phyloP scores from a whole-genome alignment of 2,113 vertebrate species.

The Galbula dea region DNA sequence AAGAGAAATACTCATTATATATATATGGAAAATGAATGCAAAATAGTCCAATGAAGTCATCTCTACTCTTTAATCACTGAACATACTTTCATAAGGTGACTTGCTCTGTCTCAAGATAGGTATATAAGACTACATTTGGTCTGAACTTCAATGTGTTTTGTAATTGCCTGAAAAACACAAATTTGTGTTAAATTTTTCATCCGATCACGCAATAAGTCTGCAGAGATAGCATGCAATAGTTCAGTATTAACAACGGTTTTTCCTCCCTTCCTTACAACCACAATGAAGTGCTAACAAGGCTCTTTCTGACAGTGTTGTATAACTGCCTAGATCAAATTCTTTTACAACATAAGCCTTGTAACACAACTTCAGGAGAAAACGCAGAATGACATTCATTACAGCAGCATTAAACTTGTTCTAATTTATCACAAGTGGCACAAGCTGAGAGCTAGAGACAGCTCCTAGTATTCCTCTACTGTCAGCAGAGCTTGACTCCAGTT shows the following conservation, averaged over 20 bases:
- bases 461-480: not conserved
- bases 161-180: not conserved
- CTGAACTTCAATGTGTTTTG: not conserved
- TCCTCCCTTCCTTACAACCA: not conserved
- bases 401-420: not conserved
- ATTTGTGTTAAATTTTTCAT: not conserved
- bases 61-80: not conserved
- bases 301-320: not conserved
- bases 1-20: not conserved
- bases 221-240: not conserved
- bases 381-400: not conserved
- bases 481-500: not conserved
- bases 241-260: not conserved
- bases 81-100: fast-evolving
- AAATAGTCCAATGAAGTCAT: not conserved
- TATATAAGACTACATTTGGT: not conserved
- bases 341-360: not conserved
- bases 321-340: not conserved
- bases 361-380: not conserved
- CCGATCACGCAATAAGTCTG: fast-evolving
- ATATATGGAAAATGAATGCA: not conserved
- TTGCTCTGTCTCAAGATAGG: not conserved
- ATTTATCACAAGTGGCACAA: not conserved
- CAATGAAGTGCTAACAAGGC: not conserved
- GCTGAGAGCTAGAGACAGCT: not conserved